These are phyloP conservation scores for Eonycteris spelaea DNA, from an alignment of 2,113 vertebrate species.

Conservation along the genomic window DNA sequence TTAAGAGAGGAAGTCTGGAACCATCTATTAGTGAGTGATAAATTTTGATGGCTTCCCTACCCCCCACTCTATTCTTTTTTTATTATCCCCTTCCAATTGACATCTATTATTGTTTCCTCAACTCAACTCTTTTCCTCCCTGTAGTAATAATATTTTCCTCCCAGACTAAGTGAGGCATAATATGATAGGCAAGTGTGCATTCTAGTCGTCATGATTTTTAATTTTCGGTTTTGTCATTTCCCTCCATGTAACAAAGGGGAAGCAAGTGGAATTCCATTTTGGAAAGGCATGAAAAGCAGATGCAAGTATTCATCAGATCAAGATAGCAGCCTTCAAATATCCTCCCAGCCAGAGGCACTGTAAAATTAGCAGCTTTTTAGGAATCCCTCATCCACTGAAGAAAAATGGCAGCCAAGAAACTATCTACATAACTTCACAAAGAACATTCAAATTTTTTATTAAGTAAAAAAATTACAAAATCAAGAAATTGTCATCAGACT, in stretches of 20 bases:
- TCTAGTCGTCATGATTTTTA: conserved; percentile 51
- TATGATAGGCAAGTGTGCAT: neutral
- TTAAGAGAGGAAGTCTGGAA: conserved; percentile 57
- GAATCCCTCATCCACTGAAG: neutral
- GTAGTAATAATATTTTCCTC: conserved; percentile 49
- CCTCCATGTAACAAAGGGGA: neutral
- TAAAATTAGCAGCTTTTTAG: conserved; percentile 2
- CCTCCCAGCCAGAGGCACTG: conserved; percentile 30
- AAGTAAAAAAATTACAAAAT: neutral
- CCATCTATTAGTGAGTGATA: conserved; percentile 56
- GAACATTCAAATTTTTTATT: neutral
- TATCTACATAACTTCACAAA: neutral
- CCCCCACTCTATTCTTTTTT: neutral
- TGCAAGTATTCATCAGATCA: conserved; percentile 3
- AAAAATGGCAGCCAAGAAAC: neutral
- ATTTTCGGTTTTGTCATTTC: conserved; percentile 8
- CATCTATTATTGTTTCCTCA: conserved; percentile 49
- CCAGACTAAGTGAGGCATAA: conserved; percentile 32
- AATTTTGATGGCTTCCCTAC: neutral
- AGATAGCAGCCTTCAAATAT: conserved; percentile 49
- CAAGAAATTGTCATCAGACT: neutral
- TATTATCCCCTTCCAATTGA: neutral
- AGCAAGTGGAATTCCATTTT: conserved; percentile 71
- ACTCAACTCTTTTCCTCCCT: neutral
- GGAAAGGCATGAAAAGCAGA: conserved; percentile 75